Base-by-base conservation (phyloP, 2,113 vertebrate genomes). In the Rhinichthys klamathensis region DNA sequence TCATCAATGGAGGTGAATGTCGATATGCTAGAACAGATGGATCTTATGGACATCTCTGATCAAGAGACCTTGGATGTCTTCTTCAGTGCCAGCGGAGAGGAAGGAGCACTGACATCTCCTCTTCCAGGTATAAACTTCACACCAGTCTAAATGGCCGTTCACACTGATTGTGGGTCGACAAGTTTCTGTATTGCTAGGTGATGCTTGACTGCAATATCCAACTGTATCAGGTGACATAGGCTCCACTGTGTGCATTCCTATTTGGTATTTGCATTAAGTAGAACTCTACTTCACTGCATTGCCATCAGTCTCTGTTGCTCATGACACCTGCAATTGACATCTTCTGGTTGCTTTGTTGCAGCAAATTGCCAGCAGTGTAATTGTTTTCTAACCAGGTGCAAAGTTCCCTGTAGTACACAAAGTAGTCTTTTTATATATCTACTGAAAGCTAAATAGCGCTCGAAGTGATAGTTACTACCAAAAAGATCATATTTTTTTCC, bases 1-100 rank as follows among this genome's bases (percentile, higher is more conserved):
- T 99, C 98, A 0, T 99, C 98, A 75, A 99, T 99, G 97, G 98
- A 99, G 91, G 98, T 99, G 87, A 99, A 99, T 0, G 97, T 99
- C 90, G 98, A 99, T 91, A 93, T 97, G 77, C 90, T 98, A 91
- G 98, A 99, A 89, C 97, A 98, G 91, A 96, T 99, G 94, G 98
- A 99, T 15, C 91, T 97, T 85, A 93, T 96, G 78, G 97, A 99
- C 85, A 93, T 97, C 87, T 96, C 97, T 13, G 97, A 99, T 90
- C 97, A 96, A 86, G 98, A 99, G 32, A 92, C 95, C 13, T 87
- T 97, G 84, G 98, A 99, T 0, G 98, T 99, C 46, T 99, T 99
- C 93, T 94, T 98, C 90, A 96, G 94, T 80, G 96, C 96, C 0
- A 95, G 94, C 32, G 93, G 93, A 56, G 96, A 97, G 13, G 96